Evolutionary conservation across 2,113 vertebrate species (phyloP), one percentile per base, ranked within the genome.

Genomic region (Oreocharis arfaki): DNA sequence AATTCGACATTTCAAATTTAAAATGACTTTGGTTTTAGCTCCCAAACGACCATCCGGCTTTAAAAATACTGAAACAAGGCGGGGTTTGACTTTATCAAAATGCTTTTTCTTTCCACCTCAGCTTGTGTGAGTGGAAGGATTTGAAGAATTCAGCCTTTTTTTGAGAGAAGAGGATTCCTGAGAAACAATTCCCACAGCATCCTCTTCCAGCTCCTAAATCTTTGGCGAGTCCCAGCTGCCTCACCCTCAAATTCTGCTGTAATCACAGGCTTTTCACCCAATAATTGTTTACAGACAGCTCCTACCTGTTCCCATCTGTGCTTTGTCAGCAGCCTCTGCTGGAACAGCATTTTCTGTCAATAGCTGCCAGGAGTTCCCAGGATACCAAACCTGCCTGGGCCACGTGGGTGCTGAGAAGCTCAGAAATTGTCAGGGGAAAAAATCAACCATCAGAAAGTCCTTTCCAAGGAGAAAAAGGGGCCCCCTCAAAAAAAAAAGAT

Each of bases 351-450:
- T 87, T 96, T 96, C 76, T 96, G 94, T 97, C 96, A 94, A 96
- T 84, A 97, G 73, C 84, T 91, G 77, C 87, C 94, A 70, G 19
- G 68, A 90, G 91, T 82, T 97, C 95, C 97, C 90, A 49, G 96
- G 97, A 97, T 93, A 98, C 96, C 80, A 79, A 95, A 95, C 60
- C 91, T 76, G 95, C 87, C n/a, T 52, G 91, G 87, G 65, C 79
- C 89, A 73, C 3, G 1, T 60, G 76, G 44, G 35, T 39, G 49
- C 61, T 37, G 52, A 88, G 70, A 42, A 35, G 59, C 41, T 94
- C 94, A 78, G 68, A 74, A 77, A 86, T 27, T 9, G 44, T 35
- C 32, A 56, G 68, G 65, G 76, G 19, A 7, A 7, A 93, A 93
- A 84, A 90, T 23, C 56, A 84, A 53, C 41, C 37, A 14, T 11